A percentile compares a stretch with the other conserved stretches of the same genome.
phyloP scores from a whole-genome alignment of 2,888 invertebrate species.

The Tetranychus truncatus region DNA sequence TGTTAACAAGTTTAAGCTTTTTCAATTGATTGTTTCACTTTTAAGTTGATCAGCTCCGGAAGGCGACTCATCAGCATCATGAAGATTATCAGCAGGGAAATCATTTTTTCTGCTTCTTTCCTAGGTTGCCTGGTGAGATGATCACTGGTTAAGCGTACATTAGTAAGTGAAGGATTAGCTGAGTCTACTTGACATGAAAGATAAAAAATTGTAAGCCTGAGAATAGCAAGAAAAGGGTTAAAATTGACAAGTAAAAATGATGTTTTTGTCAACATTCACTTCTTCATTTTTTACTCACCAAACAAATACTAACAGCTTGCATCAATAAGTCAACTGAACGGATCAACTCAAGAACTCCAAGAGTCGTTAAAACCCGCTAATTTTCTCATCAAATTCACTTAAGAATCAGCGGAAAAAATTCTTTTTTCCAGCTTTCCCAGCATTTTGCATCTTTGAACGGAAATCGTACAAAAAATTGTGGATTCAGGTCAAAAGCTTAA shows the following conservation, averaged over 20 bases:
- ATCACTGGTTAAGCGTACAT: background rate
- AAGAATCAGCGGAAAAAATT: too few species aligned
- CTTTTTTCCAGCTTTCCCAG: too few species aligned
- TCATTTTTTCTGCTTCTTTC: too few species aligned
- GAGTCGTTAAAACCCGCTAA: too few species aligned
- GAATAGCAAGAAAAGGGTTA: background rate
- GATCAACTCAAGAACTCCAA: too few species aligned
- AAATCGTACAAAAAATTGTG: too few species aligned
- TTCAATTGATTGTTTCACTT: background rate
- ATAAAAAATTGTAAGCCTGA: background rate
- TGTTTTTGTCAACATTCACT: background rate
- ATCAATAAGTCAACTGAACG: too few species aligned
- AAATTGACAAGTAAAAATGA: background rate
- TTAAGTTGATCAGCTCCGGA: background rate
- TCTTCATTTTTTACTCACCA: background rate
- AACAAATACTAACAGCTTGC: too few species aligned
- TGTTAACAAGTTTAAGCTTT: background rate
- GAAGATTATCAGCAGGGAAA: background rate
- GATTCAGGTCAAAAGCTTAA: too few species aligned
- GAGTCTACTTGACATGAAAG: background rate
- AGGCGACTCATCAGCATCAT: background rate
- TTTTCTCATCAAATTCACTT: too few species aligned
- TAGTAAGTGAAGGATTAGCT: background rate
- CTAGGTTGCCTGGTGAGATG: background rate
- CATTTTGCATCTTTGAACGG: too few species aligned